Base-by-base conservation (phyloP, 2,113 vertebrate species). In the Saimiri boliviensis region DNA sequence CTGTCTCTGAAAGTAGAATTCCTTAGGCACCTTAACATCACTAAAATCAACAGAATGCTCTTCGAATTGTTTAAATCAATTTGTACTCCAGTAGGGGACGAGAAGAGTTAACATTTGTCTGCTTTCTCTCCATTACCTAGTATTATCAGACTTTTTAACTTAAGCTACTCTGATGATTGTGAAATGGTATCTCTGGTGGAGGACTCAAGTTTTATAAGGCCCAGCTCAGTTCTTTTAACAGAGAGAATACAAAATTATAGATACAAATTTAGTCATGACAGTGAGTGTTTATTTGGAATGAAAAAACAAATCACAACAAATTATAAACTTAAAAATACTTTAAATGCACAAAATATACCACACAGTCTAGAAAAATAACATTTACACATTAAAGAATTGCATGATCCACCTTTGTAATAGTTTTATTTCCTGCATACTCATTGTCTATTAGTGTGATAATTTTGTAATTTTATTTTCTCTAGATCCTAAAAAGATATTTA, bases 391-490 rank as follows among this genome's bases (percentile, higher is more conserved):
- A 2, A 47, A 66, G 35, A 35, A 66, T 86, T 68, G 17, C 17
- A 21, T 35, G 70, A 11, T 5, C 25, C 19, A 82, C 8, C 8
- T 60, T 27, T 81, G 1, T 70, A 40, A 49, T 70, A 16, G 6
- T 35, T 45, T 58, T 49, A 42, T 58, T 17, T 35, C 21, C n/a
- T 54, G 20, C 3, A 47, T 58, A 30, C 9, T 13, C 73, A 73
- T 85, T 76, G 21, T 35, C 17, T 60, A 8, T 58, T 87, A 30
- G 32, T 37, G 30, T 52, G 13, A n/a, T 30, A 87, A 76, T 86
- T 83, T 60, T 77, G 9, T 90, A 20, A 82, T 70, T 89, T 91
- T 4, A 20, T 93, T 93, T 93, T 93, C 40, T 90, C 45, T 76
- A 20, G 40, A 63, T 71, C 40, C 58, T 83, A 23, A 70, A 40